These are phyloP conservation scores for Athene cunicularia DNA, from an alignment of 2,113 vertebrate species.

Conservation along the genomic window DNA sequence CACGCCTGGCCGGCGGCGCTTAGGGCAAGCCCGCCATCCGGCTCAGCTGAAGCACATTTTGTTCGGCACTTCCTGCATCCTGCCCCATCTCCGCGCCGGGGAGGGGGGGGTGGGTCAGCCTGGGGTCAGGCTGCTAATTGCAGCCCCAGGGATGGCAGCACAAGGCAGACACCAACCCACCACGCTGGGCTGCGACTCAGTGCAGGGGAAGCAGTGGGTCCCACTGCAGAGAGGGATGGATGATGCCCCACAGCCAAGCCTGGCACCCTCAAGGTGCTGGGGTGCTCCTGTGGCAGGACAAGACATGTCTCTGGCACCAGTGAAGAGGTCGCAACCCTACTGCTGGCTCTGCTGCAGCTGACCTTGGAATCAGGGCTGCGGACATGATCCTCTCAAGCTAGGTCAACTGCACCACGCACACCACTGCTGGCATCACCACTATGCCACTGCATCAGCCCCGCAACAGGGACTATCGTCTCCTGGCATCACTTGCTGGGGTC, in stretches of 20 bases:
- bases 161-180: neutral
- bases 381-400: neutral
- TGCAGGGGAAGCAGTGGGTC: fast-evolving
- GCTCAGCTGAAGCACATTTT: slow-evolving; percentile 39
- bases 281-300: fast-evolving
- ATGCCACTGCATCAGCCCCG: neutral
- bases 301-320: neutral
- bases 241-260: fast-evolving
- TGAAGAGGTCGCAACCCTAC: neutral
- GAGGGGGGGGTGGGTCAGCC: neutral
- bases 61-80: slow-evolving; percentile 51
- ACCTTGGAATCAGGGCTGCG: fast-evolving
- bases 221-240: fast-evolving
- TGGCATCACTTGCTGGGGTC: neutral
- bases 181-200: fast-evolving
- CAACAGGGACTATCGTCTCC: neutral
- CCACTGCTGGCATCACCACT: fast-evolving
- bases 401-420: neutral
- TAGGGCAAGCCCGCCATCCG: neutral
- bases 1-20: neutral
- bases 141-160: neutral
- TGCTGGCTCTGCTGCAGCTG: neutral
- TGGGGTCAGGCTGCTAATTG: neutral
- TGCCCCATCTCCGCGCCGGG: neutral
- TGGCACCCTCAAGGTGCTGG: fast-evolving